Base-by-base conservation (phyloP, 2,113 vertebrate species). In the Prolemur simus region DNA sequence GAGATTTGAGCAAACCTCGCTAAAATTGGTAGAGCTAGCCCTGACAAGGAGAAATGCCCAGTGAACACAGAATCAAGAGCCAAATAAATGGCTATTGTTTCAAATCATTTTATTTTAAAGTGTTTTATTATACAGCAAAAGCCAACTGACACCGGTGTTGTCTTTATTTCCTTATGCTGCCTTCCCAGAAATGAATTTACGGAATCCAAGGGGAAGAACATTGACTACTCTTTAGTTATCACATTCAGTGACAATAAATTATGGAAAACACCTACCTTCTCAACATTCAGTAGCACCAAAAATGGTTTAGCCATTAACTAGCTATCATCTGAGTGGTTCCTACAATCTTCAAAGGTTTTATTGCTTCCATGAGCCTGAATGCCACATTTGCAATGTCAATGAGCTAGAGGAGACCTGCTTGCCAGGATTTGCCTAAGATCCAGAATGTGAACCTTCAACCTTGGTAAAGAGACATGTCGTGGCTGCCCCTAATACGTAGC, bases 141-240 rank as follows among this genome's bases (percentile, higher is more conserved):
- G 27, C 54, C 39, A 89, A 56, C 8, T n/a, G 39, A 87, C 17
- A 25, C 8, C 54, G 6, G 17, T 21, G 58, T 84, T 89, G 66
- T 73, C 14, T 49, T 2, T 21, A 74, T 74, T 88, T 76, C 52
- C 42, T 92, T 71, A 68, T 45, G 66, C 73, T 60, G 37, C 60
- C 78, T 88, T 87, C 74, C 29, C 42, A 88, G 21, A 94, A 95
- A 66, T 76, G 14, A 87, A 95, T 27, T 78, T 74, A 42, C 25
- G 32, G 29, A 12, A 20, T 17, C 63, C 49, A 87, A 73, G 37
- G 14, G 63, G n/a, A 94, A 94, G 37, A 39, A 88, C 29, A 56
- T 5, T 69, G n/a, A 37, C 49, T 74, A 47, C 52, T 88, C 21
- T 85, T 84, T 69, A 77, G 29, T 87, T 71, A 84, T 68, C 37